These are phyloP conservation scores for Rhinichthys osculus DNA, from an alignment of 2,797 vertebrate species.

Conservation along the genomic window DNA sequence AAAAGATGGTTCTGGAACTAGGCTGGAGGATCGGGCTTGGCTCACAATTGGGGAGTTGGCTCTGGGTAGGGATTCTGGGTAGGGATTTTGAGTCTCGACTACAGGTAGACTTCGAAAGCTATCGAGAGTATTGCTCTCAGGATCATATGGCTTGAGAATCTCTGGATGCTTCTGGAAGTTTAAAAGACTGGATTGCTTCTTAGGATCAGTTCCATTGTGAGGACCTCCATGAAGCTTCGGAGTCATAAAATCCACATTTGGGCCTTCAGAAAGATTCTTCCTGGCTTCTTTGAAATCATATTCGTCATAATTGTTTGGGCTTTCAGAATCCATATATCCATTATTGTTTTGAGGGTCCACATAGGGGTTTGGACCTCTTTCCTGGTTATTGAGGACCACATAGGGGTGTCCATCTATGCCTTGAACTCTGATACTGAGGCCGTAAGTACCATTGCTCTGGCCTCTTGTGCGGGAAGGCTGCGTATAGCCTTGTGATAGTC, in stretches of 20 bases:
- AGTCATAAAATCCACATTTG: constrained; percentile 79
- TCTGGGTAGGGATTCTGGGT: constrained; percentile 72
- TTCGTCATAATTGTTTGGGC: constrained; percentile 75
- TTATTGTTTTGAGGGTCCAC: constrained; percentile 71
- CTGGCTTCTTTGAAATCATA: constrained; percentile 74
- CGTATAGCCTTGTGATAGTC: constrained; percentile 78
- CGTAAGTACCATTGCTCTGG: constrained; percentile 85
- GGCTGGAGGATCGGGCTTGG: constrained; percentile 64
- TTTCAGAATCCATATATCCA: constrained; percentile 71
- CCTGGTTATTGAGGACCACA: constrained; percentile 95
- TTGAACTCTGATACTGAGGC: constrained; percentile 96
- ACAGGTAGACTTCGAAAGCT: constrained; percentile 66
- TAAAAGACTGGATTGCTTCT: constrained; percentile 78
- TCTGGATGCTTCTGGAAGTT: constrained; percentile 95
- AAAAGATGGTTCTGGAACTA: constrained; percentile 41
- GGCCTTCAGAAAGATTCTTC: constrained; percentile 74
- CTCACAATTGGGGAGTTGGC: constrained; percentile 52
- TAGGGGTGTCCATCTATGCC: constrained; percentile 98
- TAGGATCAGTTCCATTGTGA: constrained; percentile 73
- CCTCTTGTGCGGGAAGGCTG: constrained; percentile 75
- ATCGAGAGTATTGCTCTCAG: constrained; percentile 81
- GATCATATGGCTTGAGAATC: constrained; percentile 91
- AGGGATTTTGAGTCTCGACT: constrained; percentile 67
- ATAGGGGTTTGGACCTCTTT: constrained; percentile 73
- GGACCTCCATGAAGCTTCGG: constrained; percentile 67